Conservation (phyloP, 2,888 invertebrate species). For the Caenorhabditis imperialis region DNA sequence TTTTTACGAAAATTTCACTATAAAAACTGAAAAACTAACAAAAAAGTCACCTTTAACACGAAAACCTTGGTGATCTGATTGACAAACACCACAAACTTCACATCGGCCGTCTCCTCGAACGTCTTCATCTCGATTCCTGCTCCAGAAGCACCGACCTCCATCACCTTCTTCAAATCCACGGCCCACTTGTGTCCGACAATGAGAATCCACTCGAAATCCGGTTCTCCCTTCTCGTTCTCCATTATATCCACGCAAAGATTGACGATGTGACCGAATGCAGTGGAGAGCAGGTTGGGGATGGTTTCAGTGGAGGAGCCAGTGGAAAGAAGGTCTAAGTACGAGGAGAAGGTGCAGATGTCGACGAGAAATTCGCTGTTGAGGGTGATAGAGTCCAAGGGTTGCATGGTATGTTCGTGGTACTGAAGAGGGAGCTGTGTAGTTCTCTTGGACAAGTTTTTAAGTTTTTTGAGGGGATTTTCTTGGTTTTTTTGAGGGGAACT, state of each 20-base stretch:
- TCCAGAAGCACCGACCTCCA: background rate
- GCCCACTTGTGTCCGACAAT: conserved; percentile 40
- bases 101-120: conserved; percentile 3
- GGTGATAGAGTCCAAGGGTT: too few species aligned
- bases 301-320: conserved; percentile 8
- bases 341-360: conserved; percentile 2
- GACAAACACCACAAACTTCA: conserved; percentile 27
- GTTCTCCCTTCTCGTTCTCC: conserved; percentile 29
- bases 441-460: too few species aligned
- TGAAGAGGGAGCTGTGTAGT: too few species aligned
- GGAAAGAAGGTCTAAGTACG: conserved; percentile 17
- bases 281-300: background rate
- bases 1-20: too few species aligned
- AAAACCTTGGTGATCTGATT: conserved; percentile 21
- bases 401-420: too few species aligned
- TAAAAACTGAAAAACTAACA: too few species aligned
- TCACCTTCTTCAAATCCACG: conserved; percentile 16
- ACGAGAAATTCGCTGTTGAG: background rate
- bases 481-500: too few species aligned
- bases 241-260: conserved; percentile 48
- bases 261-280: conserved; percentile 11
- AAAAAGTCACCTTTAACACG: conserved; percentile 11
- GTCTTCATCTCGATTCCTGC: background rate
- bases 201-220: conserved; percentile 48
- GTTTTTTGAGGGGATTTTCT: too few species aligned